Base-by-base conservation (phyloP, 2,888 invertebrate genomes). In the Dicranocentrus wangi region DNA sequence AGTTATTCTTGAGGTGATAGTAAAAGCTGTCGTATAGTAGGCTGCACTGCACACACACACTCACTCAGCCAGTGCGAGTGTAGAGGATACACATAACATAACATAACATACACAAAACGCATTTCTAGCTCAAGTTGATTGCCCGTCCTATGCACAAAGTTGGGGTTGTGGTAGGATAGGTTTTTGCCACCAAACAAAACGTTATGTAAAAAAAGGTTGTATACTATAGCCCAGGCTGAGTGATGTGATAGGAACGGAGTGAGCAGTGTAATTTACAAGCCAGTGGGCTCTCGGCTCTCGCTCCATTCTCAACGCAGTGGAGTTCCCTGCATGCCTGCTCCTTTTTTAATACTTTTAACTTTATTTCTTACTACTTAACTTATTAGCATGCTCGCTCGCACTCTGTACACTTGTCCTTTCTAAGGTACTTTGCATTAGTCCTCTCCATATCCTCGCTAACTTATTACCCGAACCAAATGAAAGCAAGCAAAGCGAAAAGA, bases 161-260 rank as follows among this genome's bases (percentile, higher is more conserved):
- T 76, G 68, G 47, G 39, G 77, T 77, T 77, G 77, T 69, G 69
- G 69, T 77, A 69, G 77, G 77, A 77, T 77, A 77, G 77, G 77
- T 61, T 77, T 76, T 69, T 77, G 68, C 68, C 77, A 58, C 69
- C 28, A 77, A 73, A 69, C 55, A 76, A 76, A 76, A 66, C 68
- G 43, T 47, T 47, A 47, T 47, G 47, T 47, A 47, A 47, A 47
- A 47, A 47, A n/a, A n/a, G n/a, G n/a, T n/a, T n/a, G n/a, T n/a
- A n/a, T n/a, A n/a, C n/a, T n/a, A n/a, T n/a, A n/a, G n/a, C n/a
- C n/a, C n/a, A n/a, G n/a, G n/a, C n/a, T n/a, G n/a, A n/a, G n/a
- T n/a, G n/a, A 27, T 66, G 27, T 47, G 43, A 69, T 69, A 69
- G 25, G 55, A 53, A 69, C 27, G 1, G 32, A 28, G 53, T 28